Conservation (phyloP, 1,140 invertebrate species). For the Saccostrea cuccullata region DNA sequence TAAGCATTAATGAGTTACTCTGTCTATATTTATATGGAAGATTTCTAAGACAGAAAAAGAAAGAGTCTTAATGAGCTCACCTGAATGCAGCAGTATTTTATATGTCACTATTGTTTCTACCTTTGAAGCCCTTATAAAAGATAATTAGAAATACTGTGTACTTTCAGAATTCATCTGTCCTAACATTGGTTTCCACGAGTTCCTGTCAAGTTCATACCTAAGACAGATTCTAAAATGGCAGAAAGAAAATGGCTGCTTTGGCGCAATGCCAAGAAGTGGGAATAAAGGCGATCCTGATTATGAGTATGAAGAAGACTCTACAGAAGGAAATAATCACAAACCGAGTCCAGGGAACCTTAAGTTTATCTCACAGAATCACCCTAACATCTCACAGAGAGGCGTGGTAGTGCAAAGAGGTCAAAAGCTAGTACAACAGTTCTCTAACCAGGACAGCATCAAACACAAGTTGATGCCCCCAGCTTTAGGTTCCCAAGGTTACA, state of each 20-base stretch:
- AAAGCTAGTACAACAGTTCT: conserved; percentile 40
- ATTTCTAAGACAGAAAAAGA: no score
- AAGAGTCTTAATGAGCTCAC: no score
- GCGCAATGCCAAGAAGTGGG: conserved; percentile 47
- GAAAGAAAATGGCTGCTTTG: conserved; percentile 69
- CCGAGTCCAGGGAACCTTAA: neutral
- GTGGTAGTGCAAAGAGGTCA: conserved; percentile 51
- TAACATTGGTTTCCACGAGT: conserved; percentile 71
- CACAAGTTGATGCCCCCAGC: neutral
- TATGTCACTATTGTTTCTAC: no score
- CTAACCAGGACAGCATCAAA: conserved; percentile 29
- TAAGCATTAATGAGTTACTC: conserved; percentile 61
- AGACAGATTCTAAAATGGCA: conserved; percentile 72
- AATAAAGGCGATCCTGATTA: conserved; percentile 18
- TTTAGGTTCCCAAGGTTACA: neutral
- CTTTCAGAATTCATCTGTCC: conserved; percentile 74
- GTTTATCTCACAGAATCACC: neutral
- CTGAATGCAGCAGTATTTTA: no score
- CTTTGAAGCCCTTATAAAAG: no score
- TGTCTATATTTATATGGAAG: no score
- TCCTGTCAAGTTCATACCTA: conserved; percentile 69
- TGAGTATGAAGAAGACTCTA: conserved; percentile 17
- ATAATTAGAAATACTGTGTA: neutral
- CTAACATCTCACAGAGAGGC: neutral
- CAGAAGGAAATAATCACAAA: neutral